A percentile compares a stretch with the other conserved stretches of the same genome.
Evolutionary conservation across 2,113 vertebrate species (phyloP).

Genomic region (Felis chaus): DNA sequence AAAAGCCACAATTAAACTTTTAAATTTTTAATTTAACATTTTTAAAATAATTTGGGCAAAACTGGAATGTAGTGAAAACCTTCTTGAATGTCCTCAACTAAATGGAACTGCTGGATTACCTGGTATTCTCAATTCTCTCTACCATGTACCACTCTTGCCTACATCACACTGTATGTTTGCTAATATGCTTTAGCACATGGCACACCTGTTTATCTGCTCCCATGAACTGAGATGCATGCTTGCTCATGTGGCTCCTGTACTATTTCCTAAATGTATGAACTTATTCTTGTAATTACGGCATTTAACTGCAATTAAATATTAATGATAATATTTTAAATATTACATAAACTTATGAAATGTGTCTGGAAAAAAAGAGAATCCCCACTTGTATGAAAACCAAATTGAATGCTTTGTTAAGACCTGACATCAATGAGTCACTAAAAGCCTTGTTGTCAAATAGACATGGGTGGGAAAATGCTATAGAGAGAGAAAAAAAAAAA

Average conservation of each 20-base stretch:
- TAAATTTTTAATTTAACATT: not conserved
- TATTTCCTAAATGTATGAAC: not conserved
- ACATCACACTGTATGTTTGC: fast-evolving
- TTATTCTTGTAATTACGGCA: not conserved
- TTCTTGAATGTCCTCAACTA: not conserved
- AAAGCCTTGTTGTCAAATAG: slow-evolving; percentile 18
- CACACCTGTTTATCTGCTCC: fast-evolving
- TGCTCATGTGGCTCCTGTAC: not conserved
- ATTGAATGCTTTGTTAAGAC: not conserved
- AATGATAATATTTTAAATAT: not conserved
- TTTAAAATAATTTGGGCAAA: not conserved
- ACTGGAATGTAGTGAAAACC: not conserved
- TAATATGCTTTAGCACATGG: not conserved
- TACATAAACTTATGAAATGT: not conserved
- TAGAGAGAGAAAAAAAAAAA: not conserved
- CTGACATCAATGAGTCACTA: not conserved
- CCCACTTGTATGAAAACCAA: not conserved
- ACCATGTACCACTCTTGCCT: fast-evolving
- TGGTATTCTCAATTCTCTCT: not conserved
- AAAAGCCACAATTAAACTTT: not conserved
- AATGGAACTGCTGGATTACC: not conserved
- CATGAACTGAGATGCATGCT: not conserved
- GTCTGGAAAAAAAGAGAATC: not conserved
- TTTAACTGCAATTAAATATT: not conserved
- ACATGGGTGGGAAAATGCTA: not conserved